Evolutionary conservation across 2,888 invertebrate species (phyloP).

Genomic region (Drosophila suboccidentalis): DNA sequence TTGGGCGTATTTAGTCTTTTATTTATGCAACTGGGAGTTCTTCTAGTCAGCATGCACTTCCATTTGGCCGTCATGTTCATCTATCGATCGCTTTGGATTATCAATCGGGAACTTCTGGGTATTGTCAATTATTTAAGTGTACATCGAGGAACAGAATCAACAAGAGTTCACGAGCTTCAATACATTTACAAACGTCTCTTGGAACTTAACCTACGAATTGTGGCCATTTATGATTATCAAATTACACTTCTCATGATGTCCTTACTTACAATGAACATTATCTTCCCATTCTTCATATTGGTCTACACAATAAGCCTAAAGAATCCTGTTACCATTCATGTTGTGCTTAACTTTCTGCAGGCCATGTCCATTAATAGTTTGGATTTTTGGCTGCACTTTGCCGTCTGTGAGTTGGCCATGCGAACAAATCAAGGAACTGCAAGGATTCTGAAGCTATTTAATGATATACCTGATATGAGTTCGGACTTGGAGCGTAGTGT

Average conservation of each 20-base stretch:
- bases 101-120: constrained; percentile 42
- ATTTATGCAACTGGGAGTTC: constrained; percentile 3
- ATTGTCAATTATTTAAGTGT: not conserved
- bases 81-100: constrained; percentile 51
- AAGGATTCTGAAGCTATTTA: constrained; percentile 39
- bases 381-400: constrained; percentile 59
- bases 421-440: constrained; percentile 33
- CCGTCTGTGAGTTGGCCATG: constrained; percentile 45
- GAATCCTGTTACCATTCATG: not conserved
- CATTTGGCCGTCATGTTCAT: constrained; percentile 35
- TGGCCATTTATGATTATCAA: constrained; percentile 35
- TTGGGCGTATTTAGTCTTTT: not conserved
- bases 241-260: constrained; percentile 24
- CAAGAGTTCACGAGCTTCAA: constrained; percentile 19
- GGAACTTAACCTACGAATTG: constrained; percentile 24
- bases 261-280: constrained; percentile 46
- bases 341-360: constrained; percentile 15
- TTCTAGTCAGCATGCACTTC: constrained; percentile 46
- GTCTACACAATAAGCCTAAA: constrained; percentile 39
- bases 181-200: constrained; percentile 35
- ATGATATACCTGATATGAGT: constrained; percentile 2
- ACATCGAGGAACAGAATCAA: accelerated
- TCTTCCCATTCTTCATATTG: constrained; percentile 38
- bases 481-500: constrained; percentile 32
- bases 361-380: constrained; percentile 31